Evolutionary conservation across 2,797 vertebrate species (phyloP).

Genomic region (Eulemur mongoz): DNA sequence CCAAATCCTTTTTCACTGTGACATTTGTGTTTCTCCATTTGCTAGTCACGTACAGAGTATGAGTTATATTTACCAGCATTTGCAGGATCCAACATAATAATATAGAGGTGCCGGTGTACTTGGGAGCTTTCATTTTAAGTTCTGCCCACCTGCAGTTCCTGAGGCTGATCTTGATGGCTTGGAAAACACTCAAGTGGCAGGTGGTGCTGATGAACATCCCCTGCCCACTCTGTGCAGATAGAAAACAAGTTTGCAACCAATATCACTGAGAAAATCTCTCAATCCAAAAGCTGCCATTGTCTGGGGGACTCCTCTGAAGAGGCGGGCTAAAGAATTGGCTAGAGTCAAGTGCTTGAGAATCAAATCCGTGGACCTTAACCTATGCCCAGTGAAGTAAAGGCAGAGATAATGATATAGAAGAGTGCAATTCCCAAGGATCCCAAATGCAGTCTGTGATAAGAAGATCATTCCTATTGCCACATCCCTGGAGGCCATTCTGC

Average conservation of each 20-base stretch:
- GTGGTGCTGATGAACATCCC: background rate
- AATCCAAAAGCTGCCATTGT: background rate
- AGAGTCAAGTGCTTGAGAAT: background rate
- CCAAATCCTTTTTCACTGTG: background rate
- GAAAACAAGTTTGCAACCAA: background rate
- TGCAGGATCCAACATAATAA: background rate
- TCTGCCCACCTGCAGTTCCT: background rate
- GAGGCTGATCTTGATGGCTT: background rate
- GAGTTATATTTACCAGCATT: background rate
- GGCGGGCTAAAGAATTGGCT: background rate
- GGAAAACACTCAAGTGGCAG: slow-evolving; percentile 6
- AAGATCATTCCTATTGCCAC: background rate
- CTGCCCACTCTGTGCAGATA: background rate
- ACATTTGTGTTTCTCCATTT: rapidly evolving
- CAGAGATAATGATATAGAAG: background rate
- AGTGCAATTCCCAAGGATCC: background rate
- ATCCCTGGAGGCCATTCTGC: background rate
- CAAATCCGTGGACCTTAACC: background rate
- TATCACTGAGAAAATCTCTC: background rate
- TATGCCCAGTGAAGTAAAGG: background rate
- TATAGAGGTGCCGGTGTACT: rapidly evolving
- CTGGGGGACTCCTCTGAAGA: background rate
- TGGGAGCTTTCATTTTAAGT: background rate
- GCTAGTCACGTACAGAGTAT: background rate
- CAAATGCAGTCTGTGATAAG: background rate